These are phyloP conservation scores for Dasyornis broadbenti DNA, from an alignment of 2,113 vertebrate genomes.

Conservation along the genomic window DNA sequence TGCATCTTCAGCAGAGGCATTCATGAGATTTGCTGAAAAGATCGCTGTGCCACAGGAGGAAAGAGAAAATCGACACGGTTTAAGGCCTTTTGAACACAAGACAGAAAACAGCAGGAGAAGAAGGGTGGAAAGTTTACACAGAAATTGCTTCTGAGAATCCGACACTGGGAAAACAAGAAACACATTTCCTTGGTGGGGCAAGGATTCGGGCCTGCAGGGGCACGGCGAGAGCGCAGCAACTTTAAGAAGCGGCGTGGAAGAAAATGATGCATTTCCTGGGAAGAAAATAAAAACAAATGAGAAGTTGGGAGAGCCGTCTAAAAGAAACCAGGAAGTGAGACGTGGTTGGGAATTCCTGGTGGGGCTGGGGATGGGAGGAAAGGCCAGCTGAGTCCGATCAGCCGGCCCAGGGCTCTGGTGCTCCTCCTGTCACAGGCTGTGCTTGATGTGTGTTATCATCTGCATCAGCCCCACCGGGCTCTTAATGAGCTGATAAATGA, in stretches of 20 bases:
- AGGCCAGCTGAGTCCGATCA: conserved; percentile 48
- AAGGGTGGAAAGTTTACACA: conserved; percentile 23
- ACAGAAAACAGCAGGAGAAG: conserved; percentile 32
- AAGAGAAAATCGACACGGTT: not conserved
- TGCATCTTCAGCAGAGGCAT: not conserved
- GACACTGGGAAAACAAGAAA: conserved; percentile 15
- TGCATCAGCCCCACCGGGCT: not conserved
- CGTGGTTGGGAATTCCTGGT: not conserved
- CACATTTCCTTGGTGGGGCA: not conserved
- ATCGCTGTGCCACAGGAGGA: not conserved
- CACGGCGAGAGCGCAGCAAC: rapidly evolving
- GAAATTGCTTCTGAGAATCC: conserved; percentile 21
- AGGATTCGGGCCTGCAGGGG: not conserved
- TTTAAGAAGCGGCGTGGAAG: not conserved
- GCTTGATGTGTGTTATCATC: conserved; percentile 48
- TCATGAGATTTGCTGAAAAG: not conserved
- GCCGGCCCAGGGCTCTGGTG: not conserved
- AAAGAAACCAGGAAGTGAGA: not conserved
- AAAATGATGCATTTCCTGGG: not conserved
- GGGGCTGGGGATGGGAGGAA: not conserved
- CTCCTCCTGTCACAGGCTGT: conserved; percentile 10
- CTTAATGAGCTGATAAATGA: conserved; percentile 58
- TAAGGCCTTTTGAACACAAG: not conserved
- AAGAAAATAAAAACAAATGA: not conserved
- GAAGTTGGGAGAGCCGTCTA: not conserved